Evolutionary conservation across 2,888 invertebrate genomes (phyloP).

Genomic region (Nemoura dubitans): DNA sequence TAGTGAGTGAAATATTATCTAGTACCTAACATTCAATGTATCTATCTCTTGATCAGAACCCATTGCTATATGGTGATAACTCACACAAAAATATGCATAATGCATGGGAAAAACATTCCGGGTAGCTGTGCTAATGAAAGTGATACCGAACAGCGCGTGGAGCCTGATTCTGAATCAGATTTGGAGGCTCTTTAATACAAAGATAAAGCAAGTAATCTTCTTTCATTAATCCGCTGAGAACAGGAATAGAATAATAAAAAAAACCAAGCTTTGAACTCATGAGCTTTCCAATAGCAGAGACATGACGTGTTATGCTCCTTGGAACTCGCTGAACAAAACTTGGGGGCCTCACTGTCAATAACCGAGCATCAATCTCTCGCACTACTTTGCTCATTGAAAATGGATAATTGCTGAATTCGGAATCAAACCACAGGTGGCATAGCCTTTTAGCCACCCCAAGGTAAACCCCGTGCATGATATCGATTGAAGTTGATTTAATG

Average conservation of each 20-base stretch:
- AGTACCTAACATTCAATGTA: too few species aligned
- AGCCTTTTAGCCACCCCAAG: conserved; percentile 1
- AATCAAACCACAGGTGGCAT: conserved; percentile 18
- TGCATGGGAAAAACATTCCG: too few species aligned
- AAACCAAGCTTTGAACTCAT: background rate
- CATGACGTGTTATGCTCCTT: conserved; percentile 8
- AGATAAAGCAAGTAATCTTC: conserved; percentile 14
- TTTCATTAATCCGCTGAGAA: conserved; percentile 29
- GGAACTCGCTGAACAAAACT: conserved; percentile 18
- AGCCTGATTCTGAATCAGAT: too few species aligned
- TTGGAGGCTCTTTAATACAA: background rate
- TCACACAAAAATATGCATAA: too few species aligned
- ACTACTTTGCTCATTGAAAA: conserved; percentile 20
- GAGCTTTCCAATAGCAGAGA: background rate
- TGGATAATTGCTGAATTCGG: background rate
- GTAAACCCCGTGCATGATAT: conserved; percentile 23
- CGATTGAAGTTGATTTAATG: conserved; percentile 19
- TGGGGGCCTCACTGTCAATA: background rate
- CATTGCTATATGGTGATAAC: too few species aligned
- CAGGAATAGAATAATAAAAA: conserved; percentile 37
- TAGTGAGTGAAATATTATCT: too few species aligned
- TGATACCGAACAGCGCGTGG: too few species aligned
- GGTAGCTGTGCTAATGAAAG: too few species aligned
- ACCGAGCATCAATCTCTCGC: background rate
- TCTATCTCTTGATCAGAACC: too few species aligned